Percentiles rank a stretch among this genome's conserved stretches.
These are phyloP conservation scores for Scaptodrosophila latifasciaeformis DNA, from an alignment of 2,888 invertebrate genomes.

Conservation along the genomic window DNA sequence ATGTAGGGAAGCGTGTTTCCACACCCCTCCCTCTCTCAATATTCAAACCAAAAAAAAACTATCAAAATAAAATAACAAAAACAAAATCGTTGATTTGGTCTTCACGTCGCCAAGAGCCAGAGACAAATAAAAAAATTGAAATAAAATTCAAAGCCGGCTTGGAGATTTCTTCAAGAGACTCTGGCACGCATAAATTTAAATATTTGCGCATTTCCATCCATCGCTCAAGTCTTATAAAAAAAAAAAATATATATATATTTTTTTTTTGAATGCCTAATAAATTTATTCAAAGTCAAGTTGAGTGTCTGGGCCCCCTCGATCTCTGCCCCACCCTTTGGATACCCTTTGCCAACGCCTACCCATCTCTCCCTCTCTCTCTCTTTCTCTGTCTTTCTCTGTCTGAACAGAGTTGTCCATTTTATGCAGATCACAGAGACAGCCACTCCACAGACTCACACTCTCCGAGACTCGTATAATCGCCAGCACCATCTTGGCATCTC, in stretches of 20 bases:
- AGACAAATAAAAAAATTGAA: too few relatives aligned
- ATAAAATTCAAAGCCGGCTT: background rate
- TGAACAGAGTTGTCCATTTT: too few relatives aligned
- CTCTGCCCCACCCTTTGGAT: too few relatives aligned
- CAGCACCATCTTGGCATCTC: too few relatives aligned
- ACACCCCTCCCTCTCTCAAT: too few relatives aligned
- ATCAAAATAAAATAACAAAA: background rate
- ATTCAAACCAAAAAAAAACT: background rate
- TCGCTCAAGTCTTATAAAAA: constrained; percentile 52
- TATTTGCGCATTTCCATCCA: constrained; percentile 64
- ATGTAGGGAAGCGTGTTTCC: constrained; percentile 8
- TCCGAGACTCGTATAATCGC: constrained; percentile 2
- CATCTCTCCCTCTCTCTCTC: too few relatives aligned
- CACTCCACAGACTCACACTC: too few relatives aligned
- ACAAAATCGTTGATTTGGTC: background rate
- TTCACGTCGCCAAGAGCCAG: constrained; percentile 8
- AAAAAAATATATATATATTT: too few relatives aligned
- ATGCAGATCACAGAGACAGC: too few relatives aligned
- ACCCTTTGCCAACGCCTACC: too few relatives aligned
- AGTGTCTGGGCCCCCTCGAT: too few relatives aligned
- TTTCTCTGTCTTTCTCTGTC: background rate
- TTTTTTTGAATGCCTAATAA: constrained; percentile 38
- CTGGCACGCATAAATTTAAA: constrained; percentile 58
- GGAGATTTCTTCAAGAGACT: constrained; percentile 34
- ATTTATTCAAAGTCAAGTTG: constrained; percentile 62